Base-by-base conservation (phyloP, 2,113 vertebrate species). In the Hydrolagus affinis region DNA sequence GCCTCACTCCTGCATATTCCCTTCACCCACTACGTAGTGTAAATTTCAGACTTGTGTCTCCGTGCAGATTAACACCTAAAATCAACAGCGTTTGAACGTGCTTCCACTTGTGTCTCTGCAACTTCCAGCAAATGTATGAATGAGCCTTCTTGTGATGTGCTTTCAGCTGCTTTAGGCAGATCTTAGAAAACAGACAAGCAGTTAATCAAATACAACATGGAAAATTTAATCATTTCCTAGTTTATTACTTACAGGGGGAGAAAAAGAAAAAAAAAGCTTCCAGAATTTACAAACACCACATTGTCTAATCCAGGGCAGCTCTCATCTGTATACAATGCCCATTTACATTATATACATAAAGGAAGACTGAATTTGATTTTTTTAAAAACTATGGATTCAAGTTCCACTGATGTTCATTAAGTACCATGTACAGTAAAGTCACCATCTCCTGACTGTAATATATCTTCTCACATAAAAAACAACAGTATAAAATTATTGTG, bases 171-270 rank as follows among this genome's bases (percentile, higher is more conserved):
- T 44, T 44, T 64, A 62, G 66, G 21, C 56, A 77, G 78, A 10
- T 4, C 73, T 68, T 15, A 68, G 19, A 28, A 66, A 8, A 32
- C 14, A 68, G 15, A 4, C 77, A 32, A 68, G 17, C 62, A 83
- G 64, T 83, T 83, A 68, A 83, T 83, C 62, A 83, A 83, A 28
- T 32, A 83, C 60, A 83, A 88, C 87, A 77, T 90, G 91, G 91
- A 88, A 91, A 88, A 93, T 93, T 92, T 92, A 93, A 94, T 94
- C 93, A 93, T 91, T 91, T 92, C 94, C 94, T 95, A 95, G 92
- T 96, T 95, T 95, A 96, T 95, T 95, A 94, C 90, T 92, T 92
- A 95, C 92, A 94, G 92, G 94, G 94, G 93, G 93, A 94, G 91
- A 60, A 62, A 28, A 28, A 10, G 30, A 72, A 28, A 28, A 25